Percentiles rank a stretch among this genome's conserved stretches.
Evolutionary conservation across 2,888 invertebrate species (phyloP).

Genomic region (Atrina japonica): DNA sequence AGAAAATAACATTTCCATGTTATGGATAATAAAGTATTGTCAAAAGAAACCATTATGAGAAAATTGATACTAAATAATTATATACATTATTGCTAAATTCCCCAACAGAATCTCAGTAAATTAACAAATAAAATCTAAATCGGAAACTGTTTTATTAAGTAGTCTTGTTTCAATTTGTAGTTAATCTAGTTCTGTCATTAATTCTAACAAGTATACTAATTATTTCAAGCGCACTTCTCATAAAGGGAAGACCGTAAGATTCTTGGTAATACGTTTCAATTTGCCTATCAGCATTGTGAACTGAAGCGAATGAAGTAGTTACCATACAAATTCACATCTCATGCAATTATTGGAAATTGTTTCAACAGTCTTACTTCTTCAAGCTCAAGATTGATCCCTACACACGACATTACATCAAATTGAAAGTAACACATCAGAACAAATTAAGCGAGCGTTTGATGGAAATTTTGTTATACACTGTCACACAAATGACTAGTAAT

Average conservation of each 20-base stretch:
- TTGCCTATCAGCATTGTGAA: constrained; percentile 27
- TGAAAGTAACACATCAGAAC: constrained; percentile 42
- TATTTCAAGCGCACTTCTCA: constrained; percentile 42
- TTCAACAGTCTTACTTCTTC: constrained; percentile 20
- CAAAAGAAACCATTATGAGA: too few species aligned
- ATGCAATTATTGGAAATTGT: constrained; percentile 39
- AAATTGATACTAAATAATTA: too few species aligned
- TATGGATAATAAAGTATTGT: too few species aligned
- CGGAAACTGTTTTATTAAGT: constrained; percentile 48
- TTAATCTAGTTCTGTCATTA: constrained; percentile 47
- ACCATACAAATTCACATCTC: constrained; percentile 33
- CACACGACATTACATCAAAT: constrained; percentile 41
- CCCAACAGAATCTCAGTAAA: not conserved
- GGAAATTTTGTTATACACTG: constrained; percentile 29
- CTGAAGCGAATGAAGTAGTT: constrained; percentile 37
- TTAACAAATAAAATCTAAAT: constrained; percentile 32
- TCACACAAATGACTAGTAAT: constrained; percentile 36
- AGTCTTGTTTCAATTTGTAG: constrained; percentile 43
- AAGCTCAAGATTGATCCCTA: not conserved
- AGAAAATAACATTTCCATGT: too few species aligned
- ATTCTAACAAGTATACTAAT: constrained; percentile 42
- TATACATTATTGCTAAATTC: too few species aligned
- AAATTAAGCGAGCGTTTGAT: constrained; percentile 40
- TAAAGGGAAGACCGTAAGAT: constrained; percentile 41
- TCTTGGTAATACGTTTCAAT: constrained; percentile 35